Conservation (phyloP, 23 tunicate genomes). For the Botrylloides violaceus region DNA sequence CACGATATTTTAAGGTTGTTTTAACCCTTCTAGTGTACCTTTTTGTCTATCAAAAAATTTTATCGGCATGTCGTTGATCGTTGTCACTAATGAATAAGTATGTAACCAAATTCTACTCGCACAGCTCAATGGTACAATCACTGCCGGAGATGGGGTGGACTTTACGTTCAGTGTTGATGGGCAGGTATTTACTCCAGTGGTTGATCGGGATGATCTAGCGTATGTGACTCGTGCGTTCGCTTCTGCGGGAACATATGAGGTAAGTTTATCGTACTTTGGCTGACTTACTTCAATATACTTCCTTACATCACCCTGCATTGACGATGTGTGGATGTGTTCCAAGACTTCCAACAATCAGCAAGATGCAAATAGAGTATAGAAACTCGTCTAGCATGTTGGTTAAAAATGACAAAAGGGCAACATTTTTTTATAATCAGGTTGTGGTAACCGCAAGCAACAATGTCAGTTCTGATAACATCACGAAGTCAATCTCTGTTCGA, state of each 20-base stretch:
- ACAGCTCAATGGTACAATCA: conserved; percentile 28
- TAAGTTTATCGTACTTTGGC: too few relatives aligned
- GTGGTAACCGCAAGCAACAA: conserved; percentile 28
- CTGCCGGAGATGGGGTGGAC: conserved; percentile 1
- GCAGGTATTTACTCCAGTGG: neutral
- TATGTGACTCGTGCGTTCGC: neutral
- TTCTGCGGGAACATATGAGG: conserved; percentile 28
- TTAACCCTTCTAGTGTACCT: too few relatives aligned
- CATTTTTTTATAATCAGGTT: too few relatives aligned
- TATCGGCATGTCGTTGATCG: too few relatives aligned
- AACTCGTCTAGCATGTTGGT: too few relatives aligned
- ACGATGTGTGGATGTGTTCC: too few relatives aligned
- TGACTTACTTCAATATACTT: too few relatives aligned
- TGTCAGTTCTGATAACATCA: conserved; percentile 19
- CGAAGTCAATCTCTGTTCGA: conserved; percentile 26
- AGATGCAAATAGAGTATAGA: too few relatives aligned
- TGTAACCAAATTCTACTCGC: neutral
- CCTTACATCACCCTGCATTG: too few relatives aligned
- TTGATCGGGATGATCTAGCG: neutral
- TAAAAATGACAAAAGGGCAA: too few relatives aligned
- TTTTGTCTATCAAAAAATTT: too few relatives aligned
- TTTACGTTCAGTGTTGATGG: conserved; percentile 26
- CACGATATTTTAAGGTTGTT: neutral
- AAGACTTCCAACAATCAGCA: too few relatives aligned
- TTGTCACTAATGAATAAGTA: neutral